Percentiles rank a stretch among this genome's conserved stretches.
These are phyloP conservation scores for Mus musculus DNA, from an alignment of 2,113 vertebrate genomes.

Conservation along the genomic window GRCm39 chr4:57482001-57482500, in stretches of 20 bases:
- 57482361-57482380: background rate
- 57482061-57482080: too few species aligned
- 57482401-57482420: background rate
- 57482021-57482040: too few species aligned
- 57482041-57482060: too few species aligned
- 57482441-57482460: background rate
- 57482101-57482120: too few species aligned
- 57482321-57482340: background rate
- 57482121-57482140: too few species aligned
- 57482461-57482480: constrained; percentile 16
- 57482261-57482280: background rate
- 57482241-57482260: background rate
- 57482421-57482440: constrained; percentile 15
- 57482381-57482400: background rate
- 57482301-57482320: background rate
- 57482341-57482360: background rate
- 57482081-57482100: too few species aligned
- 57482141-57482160: constrained; percentile 26
- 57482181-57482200: constrained; percentile 44
- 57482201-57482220: background rate
- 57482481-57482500: background rate
- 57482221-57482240: background rate
- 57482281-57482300: background rate
- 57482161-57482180: constrained; percentile 21
- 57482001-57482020: too few species aligned